Percentiles rank a stretch among this genome's conserved stretches.
Conservation (phyloP, 2,797 vertebrate species). For the Chaetophractus vellerosus region DNA sequence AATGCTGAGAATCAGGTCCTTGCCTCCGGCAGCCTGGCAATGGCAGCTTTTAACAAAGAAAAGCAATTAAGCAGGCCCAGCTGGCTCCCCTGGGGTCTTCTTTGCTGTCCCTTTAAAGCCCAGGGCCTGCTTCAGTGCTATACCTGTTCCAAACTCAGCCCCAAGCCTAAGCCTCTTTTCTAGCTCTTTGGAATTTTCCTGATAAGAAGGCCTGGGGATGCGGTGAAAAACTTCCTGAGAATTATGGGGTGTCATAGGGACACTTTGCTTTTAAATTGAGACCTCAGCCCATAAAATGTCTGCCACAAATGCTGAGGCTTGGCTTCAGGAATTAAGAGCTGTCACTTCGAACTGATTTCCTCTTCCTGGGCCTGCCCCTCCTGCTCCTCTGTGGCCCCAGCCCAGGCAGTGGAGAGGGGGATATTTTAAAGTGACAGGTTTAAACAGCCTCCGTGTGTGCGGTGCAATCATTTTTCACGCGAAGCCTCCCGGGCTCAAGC, state of each 20-base stretch:
- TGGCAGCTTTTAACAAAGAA: conserved; percentile 18
- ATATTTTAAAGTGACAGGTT: conserved; percentile 79
- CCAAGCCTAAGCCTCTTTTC: neutral
- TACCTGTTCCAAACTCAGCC: neutral
- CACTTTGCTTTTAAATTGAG: conserved; percentile 62
- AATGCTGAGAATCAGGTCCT: neutral
- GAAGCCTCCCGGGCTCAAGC: conserved; percentile 51
- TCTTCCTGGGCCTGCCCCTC: conserved; percentile 32
- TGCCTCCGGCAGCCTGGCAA: conserved; percentile 10
- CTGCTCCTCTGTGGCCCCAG: conserved; percentile 1
- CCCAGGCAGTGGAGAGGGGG: conserved; percentile 6
- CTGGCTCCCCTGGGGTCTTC: neutral
- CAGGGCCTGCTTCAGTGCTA: neutral
- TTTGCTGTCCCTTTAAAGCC: neutral
- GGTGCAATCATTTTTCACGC: conserved; percentile 59
- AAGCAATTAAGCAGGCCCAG: neutral
- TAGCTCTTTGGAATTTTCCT: neutral
- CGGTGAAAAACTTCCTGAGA: conserved; percentile 52
- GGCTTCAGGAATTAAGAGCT: conserved; percentile 72
- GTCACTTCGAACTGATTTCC: conserved; percentile 69
- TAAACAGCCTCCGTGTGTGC: conserved; percentile 64
- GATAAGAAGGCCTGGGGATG: neutral
- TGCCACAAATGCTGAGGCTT: neutral
- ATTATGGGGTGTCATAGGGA: neutral
- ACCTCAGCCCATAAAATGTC: conserved; percentile 40